Evolutionary conservation across 1,140 invertebrate species (phyloP).

Genomic region (Bombyx mandarina): DNA sequence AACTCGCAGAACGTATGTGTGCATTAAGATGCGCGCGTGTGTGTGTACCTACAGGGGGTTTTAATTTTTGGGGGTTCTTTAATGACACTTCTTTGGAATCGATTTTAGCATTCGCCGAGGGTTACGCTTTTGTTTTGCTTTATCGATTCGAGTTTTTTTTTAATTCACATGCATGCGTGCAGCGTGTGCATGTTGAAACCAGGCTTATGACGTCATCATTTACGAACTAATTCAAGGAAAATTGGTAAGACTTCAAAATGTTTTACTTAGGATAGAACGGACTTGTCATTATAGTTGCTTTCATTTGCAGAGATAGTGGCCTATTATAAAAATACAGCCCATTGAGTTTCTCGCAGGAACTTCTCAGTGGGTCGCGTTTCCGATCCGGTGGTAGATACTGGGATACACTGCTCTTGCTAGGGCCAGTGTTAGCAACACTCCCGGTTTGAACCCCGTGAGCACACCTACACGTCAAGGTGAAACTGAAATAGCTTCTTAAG

Average conservation of each 20-base stretch:
- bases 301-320: not conserved
- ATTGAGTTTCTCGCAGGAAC: no score
- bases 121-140: slow-evolving; percentile 64
- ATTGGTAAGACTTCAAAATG: not conserved
- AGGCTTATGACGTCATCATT: not conserved
- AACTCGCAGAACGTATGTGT: slow-evolving; percentile 28
- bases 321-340: no score
- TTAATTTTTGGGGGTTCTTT: slow-evolving; percentile 70
- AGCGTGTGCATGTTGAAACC: slow-evolving; percentile 20
- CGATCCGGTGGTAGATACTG: no score
- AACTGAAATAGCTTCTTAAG: no score
- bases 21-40: slow-evolving; percentile 33
- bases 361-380: no score
- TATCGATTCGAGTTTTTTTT: slow-evolving; percentile 54
- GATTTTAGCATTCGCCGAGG: slow-evolving; percentile 64
- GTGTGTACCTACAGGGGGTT: slow-evolving; percentile 48
- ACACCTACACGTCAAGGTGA: no score
- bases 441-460: no score
- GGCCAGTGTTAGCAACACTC: no score
- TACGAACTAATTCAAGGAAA: not conserved
- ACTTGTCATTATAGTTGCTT: not conserved
- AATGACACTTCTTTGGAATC: slow-evolving; percentile 69
- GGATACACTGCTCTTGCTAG: no score
- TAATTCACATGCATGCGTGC: slow-evolving; percentile 34
- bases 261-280: no score